These are phyloP conservation scores for Heteropelma amictum DNA, from an alignment of 2,888 invertebrate species.

Conservation along the genomic window DNA sequence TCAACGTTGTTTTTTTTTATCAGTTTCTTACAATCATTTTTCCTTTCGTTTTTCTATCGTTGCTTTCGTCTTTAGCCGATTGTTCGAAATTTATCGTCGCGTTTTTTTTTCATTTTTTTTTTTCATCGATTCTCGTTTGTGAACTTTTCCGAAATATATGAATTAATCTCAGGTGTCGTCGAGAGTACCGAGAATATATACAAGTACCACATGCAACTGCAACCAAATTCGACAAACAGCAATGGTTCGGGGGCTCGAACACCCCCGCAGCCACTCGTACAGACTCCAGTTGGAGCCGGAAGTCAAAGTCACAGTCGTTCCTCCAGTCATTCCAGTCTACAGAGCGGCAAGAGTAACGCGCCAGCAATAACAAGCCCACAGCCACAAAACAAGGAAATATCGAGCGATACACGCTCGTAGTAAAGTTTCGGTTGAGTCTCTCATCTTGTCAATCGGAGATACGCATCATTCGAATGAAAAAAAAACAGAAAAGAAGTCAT, in stretches of 20 bases:
- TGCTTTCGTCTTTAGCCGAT: no score
- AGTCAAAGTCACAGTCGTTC: slow-evolving; percentile 82
- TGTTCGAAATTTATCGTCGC: not conserved
- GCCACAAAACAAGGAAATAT: slow-evolving; percentile 69
- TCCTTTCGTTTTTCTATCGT: not conserved
- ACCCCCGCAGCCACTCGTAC: slow-evolving; percentile 85
- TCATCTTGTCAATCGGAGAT: not conserved
- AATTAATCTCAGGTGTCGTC: slow-evolving; percentile 84
- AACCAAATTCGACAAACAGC: slow-evolving; percentile 80
- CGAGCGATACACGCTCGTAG: slow-evolving; percentile 56
- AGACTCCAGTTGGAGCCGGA: slow-evolving; percentile 82
- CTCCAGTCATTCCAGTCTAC: slow-evolving; percentile 80
- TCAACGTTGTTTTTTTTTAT: slow-evolving; percentile 12
- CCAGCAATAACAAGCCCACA: slow-evolving; percentile 62
- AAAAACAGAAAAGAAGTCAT: no score
- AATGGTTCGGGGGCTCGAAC: slow-evolving; percentile 81
- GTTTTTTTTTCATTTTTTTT: slow-evolving; percentile 1
- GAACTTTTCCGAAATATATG: slow-evolving; percentile 1
- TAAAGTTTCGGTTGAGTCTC: slow-evolving; percentile 21
- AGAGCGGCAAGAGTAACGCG: slow-evolving; percentile 70
- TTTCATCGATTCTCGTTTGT: not conserved
- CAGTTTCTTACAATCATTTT: not conserved
- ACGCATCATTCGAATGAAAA: slow-evolving; percentile 21
- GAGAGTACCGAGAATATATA: slow-evolving; percentile 90
- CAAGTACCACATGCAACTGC: slow-evolving; percentile 90